These are phyloP conservation scores for Bujurquina vittata DNA, from an alignment of 2,113 vertebrate genomes.

Conservation along the genomic window DNA sequence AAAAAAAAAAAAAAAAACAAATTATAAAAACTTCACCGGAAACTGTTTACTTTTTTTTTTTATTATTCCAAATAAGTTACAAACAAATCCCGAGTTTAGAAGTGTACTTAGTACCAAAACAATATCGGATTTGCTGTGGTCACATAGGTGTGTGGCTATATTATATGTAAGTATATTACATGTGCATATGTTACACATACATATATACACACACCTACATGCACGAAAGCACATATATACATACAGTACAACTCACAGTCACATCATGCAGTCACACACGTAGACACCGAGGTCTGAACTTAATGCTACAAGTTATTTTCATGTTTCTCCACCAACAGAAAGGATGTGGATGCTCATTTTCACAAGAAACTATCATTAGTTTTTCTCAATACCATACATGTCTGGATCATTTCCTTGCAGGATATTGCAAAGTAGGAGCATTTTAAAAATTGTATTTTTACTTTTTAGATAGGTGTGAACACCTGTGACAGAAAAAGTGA, in stretches of 20 bases:
- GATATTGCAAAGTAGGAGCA: constrained; percentile 25
- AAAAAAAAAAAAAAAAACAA: constrained; percentile 80
- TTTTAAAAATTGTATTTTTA: background rate
- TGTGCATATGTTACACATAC: constrained; percentile 52
- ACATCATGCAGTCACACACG: constrained; percentile 67
- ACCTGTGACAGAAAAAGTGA: constrained; percentile 12
- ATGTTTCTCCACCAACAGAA: constrained; percentile 28
- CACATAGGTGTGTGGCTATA: constrained; percentile 56
- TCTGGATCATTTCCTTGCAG: background rate
- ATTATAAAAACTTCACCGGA: constrained; percentile 81
- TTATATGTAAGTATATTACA: constrained; percentile 77
- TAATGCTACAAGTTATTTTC: constrained; percentile 37
- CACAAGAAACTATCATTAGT: background rate
- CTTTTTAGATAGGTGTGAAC: background rate
- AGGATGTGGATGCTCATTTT: constrained; percentile 16
- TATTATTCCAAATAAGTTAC: constrained; percentile 75
- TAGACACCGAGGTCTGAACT: constrained; percentile 33
- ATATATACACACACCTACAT: constrained; percentile 54
- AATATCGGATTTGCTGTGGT: constrained; percentile 62
- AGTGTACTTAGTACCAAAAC: constrained; percentile 78
- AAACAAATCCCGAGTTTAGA: constrained; percentile 67
- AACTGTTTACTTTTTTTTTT: constrained; percentile 55
- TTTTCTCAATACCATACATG: constrained; percentile 25
- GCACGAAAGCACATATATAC: constrained; percentile 70
- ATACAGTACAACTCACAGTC: constrained; percentile 63